phyloP scores from a whole-genome alignment of 2,888 invertebrate species.

The Eupithecia exiguata region DNA sequence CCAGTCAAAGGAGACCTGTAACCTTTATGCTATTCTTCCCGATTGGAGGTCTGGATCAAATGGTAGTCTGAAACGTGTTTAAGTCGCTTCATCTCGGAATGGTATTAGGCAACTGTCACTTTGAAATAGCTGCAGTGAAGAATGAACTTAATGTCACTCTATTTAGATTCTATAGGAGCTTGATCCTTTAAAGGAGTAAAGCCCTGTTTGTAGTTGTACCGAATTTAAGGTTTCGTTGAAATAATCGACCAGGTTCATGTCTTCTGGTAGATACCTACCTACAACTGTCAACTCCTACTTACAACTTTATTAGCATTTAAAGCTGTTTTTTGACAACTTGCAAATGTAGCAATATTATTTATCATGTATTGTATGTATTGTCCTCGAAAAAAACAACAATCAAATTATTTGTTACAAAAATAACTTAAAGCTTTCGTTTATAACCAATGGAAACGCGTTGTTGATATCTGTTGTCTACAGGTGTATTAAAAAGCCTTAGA shows the following conservation, averaged over 20 bases:
- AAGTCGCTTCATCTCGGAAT: constrained; percentile 82
- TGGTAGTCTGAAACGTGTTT: constrained; percentile 76
- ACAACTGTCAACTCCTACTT: too few relatives aligned
- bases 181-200: too few relatives aligned
- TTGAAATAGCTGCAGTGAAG: constrained; percentile 16
- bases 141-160: constrained; percentile 52
- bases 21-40: background rate
- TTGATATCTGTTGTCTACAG: background rate
- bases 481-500: background rate
- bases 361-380: too few relatives aligned
- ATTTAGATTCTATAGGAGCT: background rate
- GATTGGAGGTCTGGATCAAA: constrained; percentile 52
- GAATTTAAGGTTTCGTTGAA: background rate
- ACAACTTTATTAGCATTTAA: too few relatives aligned
- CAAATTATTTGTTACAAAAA: too few relatives aligned
- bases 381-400: too few relatives aligned
- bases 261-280: too few relatives aligned
- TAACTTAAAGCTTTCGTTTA: too few relatives aligned
- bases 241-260: too few relatives aligned
- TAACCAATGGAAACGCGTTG: background rate
- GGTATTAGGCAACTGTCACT: constrained; percentile 64
- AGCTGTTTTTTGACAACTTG: too few relatives aligned
- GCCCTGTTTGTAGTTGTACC: background rate
- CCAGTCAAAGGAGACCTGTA: background rate
- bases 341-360: too few relatives aligned